Base-by-base conservation (phyloP, 2,888 invertebrate genomes). In the Lycocerus yunnanus region DNA sequence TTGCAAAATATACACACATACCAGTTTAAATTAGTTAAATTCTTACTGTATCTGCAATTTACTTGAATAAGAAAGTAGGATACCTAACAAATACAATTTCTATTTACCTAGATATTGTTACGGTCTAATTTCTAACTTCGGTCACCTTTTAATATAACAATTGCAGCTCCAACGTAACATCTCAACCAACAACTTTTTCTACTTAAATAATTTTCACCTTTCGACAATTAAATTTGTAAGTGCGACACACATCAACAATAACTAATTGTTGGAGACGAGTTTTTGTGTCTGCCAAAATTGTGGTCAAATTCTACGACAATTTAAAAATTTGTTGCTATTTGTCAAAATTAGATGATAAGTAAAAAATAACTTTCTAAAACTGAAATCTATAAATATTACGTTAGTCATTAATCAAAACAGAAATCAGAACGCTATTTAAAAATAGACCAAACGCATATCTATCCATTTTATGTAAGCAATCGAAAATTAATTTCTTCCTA, bases 71-170 rank as follows among this genome's bases (percentile, higher is more conserved):
- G 65, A 71, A 71, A 71, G 71, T 71, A 71, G 71, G 66, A 63
- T 71, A 71, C 43, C 27, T 24, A 66, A 18, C 58, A 71, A 71
- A 71, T 71, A 66, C 21, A 71, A 66, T 71, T 71, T 71, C 71
- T 71, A 65, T 58, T 16, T 66, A 66, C 66, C 61, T 63, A 63
- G 61, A 63, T 63, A 63, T 63, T 66, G 71, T 71, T 71, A 71
- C 71, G 71, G 71, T 71, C 71, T 71, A 71, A 71, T 71, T 71
- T 71, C 71, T 71, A 66, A 66, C 63, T 58, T 24, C 65, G 20
- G 18, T 69, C 61, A 63, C 63, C 24, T 66, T 63, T 71, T 71
- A 60, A 65, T 70, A 20, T 21, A 58, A 16, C 43, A 63, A 63
- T 20, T 43, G 43, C 10, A 14, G 58, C 21, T 61, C 27, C 43